Conservation (phyloP, 2,888 invertebrate species). For the Drosophila quasianomalipes region DNA sequence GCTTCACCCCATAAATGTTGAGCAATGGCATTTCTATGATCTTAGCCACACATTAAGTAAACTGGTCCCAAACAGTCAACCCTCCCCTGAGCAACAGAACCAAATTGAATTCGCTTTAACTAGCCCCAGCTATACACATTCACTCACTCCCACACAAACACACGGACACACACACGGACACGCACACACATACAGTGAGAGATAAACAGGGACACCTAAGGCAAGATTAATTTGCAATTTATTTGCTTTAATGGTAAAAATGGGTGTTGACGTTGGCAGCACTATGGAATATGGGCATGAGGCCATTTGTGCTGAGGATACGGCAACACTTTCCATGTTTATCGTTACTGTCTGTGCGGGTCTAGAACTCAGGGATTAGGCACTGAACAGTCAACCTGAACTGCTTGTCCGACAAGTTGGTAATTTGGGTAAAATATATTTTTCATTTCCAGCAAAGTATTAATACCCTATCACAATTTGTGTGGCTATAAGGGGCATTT, state of each 20-base stretch:
- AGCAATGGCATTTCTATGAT: constrained; percentile 25
- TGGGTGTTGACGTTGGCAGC: constrained; percentile 25
- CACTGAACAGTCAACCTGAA: constrained; percentile 10
- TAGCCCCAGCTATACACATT: constrained; percentile 20
- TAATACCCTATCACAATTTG: constrained; percentile 23
- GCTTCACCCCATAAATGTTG: constrained; percentile 12
- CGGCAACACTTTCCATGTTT: constrained; percentile 55
- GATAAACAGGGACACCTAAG: constrained; percentile 53
- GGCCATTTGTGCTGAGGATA: constrained; percentile 31
- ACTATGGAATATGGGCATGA: not conserved
- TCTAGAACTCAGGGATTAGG: constrained; percentile 13
- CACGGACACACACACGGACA: constrained; percentile 1
- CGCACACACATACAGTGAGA: constrained; percentile 9
- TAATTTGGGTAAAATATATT: constrained; percentile 60
- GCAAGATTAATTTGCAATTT: constrained; percentile 82
- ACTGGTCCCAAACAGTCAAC: constrained; percentile 17
- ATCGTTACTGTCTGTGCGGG: not conserved
- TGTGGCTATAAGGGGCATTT: not conserved
- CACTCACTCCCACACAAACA: constrained; percentile 8
- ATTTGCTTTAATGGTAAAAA: constrained; percentile 74
- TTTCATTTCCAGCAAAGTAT: constrained; percentile 50
- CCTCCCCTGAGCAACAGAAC: constrained; percentile 25
- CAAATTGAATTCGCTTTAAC: constrained; percentile 62
- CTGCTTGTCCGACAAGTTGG: constrained; percentile 49
- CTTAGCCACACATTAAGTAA: constrained; percentile 14